These are phyloP conservation scores for Aurelia sp. DNA, from an alignment of 30 jellyfish, hydroid and myxozoan species.

Conservation along the genomic window DNA sequence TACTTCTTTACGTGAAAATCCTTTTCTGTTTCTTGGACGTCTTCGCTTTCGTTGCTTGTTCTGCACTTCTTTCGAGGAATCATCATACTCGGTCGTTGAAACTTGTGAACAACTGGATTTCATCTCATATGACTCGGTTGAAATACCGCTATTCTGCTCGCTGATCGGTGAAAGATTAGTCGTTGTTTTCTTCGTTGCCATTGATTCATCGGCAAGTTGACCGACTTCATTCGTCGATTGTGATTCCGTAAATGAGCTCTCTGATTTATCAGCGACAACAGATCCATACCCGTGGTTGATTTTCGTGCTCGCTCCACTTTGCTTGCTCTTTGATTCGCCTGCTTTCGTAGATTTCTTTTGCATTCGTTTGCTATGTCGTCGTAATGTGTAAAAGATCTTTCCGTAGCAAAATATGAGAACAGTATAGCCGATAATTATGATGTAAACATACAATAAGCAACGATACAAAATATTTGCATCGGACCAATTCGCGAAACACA, in stretches of 20 bases:
- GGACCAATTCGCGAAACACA: slow-evolving; percentile 84
- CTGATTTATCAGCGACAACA: background rate
- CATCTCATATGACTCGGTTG: background rate
- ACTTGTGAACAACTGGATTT: background rate
- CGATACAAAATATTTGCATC: slow-evolving; percentile 53
- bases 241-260: too few relatives aligned
- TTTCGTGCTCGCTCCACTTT: background rate
- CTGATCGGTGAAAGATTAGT: background rate
- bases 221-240: background rate
- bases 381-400: slow-evolving; percentile 27
- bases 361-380: slow-evolving; percentile 21
- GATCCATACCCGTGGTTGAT: background rate
- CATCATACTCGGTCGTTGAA: background rate
- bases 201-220: background rate
- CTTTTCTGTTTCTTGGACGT: background rate
- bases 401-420: slow-evolving; percentile 52
- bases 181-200: background rate
- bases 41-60: background rate
- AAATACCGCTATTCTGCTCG: background rate
- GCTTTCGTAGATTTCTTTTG: background rate
- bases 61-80: background rate
- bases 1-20: slow-evolving; percentile 29
- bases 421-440: slow-evolving; percentile 63
- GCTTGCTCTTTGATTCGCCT: background rate
- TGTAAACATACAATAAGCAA: slow-evolving; percentile 41